Evolutionary conservation across 2,113 vertebrate genomes (phyloP).

Genomic region (Carassius gibelio): DNA sequence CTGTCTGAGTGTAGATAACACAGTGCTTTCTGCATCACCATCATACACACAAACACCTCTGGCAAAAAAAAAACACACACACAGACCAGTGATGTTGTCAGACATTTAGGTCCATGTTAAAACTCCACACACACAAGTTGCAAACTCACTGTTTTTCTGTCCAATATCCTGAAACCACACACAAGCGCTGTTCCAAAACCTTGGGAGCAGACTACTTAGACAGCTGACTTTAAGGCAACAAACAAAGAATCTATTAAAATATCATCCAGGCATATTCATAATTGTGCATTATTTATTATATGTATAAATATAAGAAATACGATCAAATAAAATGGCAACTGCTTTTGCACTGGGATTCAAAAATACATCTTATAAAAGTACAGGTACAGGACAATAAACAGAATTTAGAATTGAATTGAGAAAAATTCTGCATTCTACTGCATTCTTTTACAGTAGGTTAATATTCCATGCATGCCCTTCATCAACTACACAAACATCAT

Average conservation of each 20-base stretch:
- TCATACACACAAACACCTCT: constrained; percentile 23
- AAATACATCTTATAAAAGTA: neutral
- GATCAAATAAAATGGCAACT: no score
- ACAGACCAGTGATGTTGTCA: neutral
- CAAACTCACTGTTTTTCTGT: no score
- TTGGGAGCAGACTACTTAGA: no score
- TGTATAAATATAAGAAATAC: no score
- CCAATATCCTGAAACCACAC: no score
- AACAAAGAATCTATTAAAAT: no score
- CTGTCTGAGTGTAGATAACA: constrained; percentile 57
- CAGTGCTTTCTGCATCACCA: constrained; percentile 40
- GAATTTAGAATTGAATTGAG: neutral
- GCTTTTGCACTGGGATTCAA: no score
- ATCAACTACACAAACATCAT: constrained; percentile 11
- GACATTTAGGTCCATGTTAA: neutral
- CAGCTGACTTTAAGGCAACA: no score
- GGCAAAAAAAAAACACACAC: neutral
- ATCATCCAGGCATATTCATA: no score
- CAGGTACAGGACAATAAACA: neutral
- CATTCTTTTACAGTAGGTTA: neutral
- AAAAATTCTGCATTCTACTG: neutral
- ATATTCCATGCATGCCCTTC: neutral
- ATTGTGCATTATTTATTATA: no score
- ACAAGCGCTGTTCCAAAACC: no score
- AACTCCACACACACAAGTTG: neutral